A percentile compares a stretch with the other conserved stretches of the same genome.
Evolutionary conservation across 2,888 invertebrate species (phyloP).

Genomic region (Campoletis raptor): DNA sequence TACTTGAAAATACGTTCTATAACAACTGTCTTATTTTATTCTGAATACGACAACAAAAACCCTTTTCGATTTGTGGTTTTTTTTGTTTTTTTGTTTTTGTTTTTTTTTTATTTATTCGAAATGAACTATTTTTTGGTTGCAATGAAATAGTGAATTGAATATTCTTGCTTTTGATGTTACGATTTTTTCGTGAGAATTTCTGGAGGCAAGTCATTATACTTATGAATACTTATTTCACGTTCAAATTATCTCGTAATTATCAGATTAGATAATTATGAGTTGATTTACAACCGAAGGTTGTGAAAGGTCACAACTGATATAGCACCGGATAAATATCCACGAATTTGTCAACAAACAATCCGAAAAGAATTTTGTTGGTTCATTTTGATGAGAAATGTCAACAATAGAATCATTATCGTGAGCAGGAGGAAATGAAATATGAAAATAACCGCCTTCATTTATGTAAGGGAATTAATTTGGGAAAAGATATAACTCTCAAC

Average conservation of each 20-base stretch:
- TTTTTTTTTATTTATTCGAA: background rate
- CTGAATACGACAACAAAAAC: background rate
- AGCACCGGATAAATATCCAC: background rate
- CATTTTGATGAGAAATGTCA: background rate
- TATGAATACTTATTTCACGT: background rate
- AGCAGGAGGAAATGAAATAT: background rate
- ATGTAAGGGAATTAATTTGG: too few relatives aligned
- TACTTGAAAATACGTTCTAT: constrained; percentile 9
- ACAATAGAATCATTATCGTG: constrained; percentile 19
- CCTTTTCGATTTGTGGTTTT: background rate
- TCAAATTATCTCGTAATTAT: background rate
- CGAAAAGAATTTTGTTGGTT: background rate
- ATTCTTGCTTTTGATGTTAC: background rate
- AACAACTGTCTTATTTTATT: background rate
- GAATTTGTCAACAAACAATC: background rate
- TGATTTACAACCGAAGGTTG: constrained; percentile 15
- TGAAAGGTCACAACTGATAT: background rate
- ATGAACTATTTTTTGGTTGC: too few relatives aligned
- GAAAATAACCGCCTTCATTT: background rate
- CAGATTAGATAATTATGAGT: background rate
- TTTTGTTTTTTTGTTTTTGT: rapidly evolving
- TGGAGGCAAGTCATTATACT: background rate
- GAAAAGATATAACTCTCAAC: too few relatives aligned
- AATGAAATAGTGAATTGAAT: background rate
- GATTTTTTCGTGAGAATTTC: background rate